Conservation (phyloP, 2,888 invertebrate species). For the Dascillus cervinus region DNA sequence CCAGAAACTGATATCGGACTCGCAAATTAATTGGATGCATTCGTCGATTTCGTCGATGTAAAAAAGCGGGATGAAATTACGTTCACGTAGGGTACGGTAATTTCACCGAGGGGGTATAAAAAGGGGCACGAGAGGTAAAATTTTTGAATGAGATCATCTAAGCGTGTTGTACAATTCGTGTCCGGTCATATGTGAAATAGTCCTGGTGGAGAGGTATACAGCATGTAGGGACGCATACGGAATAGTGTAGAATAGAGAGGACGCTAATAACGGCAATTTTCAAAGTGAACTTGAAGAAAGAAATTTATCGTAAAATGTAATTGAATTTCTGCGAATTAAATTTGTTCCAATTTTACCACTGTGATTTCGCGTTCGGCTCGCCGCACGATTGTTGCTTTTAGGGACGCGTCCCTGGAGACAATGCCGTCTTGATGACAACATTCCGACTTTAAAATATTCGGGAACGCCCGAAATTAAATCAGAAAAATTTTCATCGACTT, state of each 20-base stretch:
- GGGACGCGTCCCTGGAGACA: slow-evolving; percentile 23
- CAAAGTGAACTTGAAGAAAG: slow-evolving; percentile 38
- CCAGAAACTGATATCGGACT: slow-evolving; percentile 21
- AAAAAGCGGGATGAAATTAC: slow-evolving; percentile 2
- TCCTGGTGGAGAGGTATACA: slow-evolving; percentile 39
- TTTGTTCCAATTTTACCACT: slow-evolving; percentile 43
- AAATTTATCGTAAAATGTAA: slow-evolving; percentile 32
- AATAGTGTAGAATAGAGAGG: no score
- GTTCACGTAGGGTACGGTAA: not conserved
- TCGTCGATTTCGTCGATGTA: no score
- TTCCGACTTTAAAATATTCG: no score
- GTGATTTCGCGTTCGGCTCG: slow-evolving; percentile 40
- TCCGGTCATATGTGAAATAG: slow-evolving; percentile 60
- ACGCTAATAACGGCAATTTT: slow-evolving; percentile 35
- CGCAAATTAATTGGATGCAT: no score
- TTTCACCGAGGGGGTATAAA: slow-evolving; percentile 12
- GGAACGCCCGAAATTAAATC: no score
- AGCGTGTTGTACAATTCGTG: slow-evolving; percentile 58
- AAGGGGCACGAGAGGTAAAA: slow-evolving; percentile 32
- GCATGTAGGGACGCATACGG: slow-evolving; percentile 13
- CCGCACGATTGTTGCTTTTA: slow-evolving; percentile 27
- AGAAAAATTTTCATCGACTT: no score
- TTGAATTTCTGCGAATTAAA: slow-evolving; percentile 41
- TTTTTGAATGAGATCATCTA: slow-evolving; percentile 54
- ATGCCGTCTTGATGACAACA: slow-evolving; percentile 24